Conservation (phyloP, 1,140 invertebrate genomes). For the Drosophila jambulina region DNA sequence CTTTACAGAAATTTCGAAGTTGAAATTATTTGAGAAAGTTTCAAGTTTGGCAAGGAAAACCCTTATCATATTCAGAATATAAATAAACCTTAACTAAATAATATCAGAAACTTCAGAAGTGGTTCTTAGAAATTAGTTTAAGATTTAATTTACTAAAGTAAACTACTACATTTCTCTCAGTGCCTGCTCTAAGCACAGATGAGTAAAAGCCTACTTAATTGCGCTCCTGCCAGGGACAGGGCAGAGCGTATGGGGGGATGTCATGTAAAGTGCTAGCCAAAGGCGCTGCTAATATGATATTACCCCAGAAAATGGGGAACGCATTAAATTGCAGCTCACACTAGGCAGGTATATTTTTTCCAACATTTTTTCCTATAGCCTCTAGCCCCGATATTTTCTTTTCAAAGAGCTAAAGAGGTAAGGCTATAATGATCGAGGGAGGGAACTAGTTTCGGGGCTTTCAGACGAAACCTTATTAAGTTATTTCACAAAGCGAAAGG, state of each 20-base stretch:
- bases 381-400: slow-evolving; percentile 13
- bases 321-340: slow-evolving; percentile 67
- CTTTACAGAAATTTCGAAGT: too few relatives aligned
- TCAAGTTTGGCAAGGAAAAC: background rate
- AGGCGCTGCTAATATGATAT: slow-evolving; percentile 77
- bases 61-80: background rate
- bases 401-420: slow-evolving; percentile 6
- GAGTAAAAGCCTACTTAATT: slow-evolving; percentile 71
- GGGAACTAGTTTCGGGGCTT: slow-evolving; percentile 35
- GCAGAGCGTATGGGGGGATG: background rate
- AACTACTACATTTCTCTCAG: slow-evolving; percentile 2
- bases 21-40: background rate
- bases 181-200: slow-evolving; percentile 38
- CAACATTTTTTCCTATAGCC: slow-evolving; percentile 20
- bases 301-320: slow-evolving; percentile 36
- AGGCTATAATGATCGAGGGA: slow-evolving; percentile 28
- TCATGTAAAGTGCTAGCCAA: slow-evolving; percentile 63
- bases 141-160: background rate
- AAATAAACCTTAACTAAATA: background rate
- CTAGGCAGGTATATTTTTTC: slow-evolving; percentile 27
- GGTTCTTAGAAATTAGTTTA: background rate
- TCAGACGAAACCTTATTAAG: slow-evolving; percentile 31
- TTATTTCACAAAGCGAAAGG: slow-evolving; percentile 16
- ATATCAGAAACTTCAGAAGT: background rate
- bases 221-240: slow-evolving; percentile 36